phyloP scores from a whole-genome alignment of 2,888 invertebrate genomes.

The Ormyrus nitidulus region DNA sequence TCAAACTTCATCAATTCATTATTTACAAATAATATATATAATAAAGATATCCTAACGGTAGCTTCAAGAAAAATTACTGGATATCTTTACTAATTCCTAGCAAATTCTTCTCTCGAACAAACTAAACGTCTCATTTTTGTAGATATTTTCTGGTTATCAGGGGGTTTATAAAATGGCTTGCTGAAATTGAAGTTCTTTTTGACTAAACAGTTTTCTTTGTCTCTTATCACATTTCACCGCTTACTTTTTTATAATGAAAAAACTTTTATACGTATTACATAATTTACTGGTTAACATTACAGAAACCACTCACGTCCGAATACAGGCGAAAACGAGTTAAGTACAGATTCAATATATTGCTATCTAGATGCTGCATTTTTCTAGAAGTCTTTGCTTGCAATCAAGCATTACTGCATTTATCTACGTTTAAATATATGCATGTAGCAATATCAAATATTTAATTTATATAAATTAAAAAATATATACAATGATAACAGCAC shows the following conservation, averaged over 20 bases:
- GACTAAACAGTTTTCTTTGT: not conserved
- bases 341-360: slow-evolving; percentile 47
- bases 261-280: slow-evolving; percentile 9
- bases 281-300: slow-evolving; percentile 49
- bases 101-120: not conserved
- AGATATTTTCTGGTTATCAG: not conserved
- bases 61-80: slow-evolving; percentile 1
- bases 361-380: slow-evolving; percentile 43
- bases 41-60: not conserved
- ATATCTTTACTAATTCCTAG: not conserved
- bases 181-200: slow-evolving; percentile 1
- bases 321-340: slow-evolving; percentile 56
- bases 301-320: slow-evolving; percentile 56
- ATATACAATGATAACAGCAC: not conserved
- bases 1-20: too few relatives aligned
- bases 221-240: slow-evolving; percentile 13
- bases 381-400: slow-evolving; percentile 42
- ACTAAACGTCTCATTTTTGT: not conserved
- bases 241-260: slow-evolving; percentile 10
- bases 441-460: slow-evolving; percentile 15
- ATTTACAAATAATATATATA: too few relatives aligned
- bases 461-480: slow-evolving; percentile 4
- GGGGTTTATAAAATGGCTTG: slow-evolving; percentile 5
- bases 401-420: slow-evolving; percentile 29
- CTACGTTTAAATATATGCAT: slow-evolving; percentile 31